Evolutionary conservation across 2,113 vertebrate genomes (phyloP).

Genomic region (Garra rufa): DNA sequence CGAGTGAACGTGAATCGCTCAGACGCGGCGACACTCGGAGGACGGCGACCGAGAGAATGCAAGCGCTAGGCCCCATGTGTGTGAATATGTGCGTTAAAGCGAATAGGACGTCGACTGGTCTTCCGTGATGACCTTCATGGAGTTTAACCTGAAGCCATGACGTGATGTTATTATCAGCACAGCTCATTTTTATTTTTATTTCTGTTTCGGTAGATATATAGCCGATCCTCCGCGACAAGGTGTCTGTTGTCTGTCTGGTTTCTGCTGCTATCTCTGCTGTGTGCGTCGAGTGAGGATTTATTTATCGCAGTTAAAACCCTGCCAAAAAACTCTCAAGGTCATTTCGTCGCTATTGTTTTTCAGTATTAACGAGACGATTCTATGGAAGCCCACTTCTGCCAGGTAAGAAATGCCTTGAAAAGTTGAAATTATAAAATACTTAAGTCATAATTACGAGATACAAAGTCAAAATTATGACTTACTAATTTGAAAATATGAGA

Average conservation of each 20-base stretch:
- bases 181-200: constrained; percentile 29
- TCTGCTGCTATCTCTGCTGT: constrained; percentile 66
- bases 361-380: background rate
- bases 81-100: constrained; percentile 12
- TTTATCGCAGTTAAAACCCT: constrained; percentile 50
- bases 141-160: constrained; percentile 50
- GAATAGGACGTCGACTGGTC: constrained; percentile 3
- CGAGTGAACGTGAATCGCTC: constrained; percentile 65
- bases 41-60: background rate
- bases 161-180: constrained; percentile 47
- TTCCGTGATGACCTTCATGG: constrained; percentile 20
- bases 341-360: background rate
- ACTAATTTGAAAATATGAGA: too few species aligned
- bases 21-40: background rate
- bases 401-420: too few species aligned
- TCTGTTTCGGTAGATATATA: constrained; percentile 56
- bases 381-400: too few species aligned
- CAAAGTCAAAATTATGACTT: too few species aligned
- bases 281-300: constrained; percentile 59
- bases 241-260: constrained; percentile 42
- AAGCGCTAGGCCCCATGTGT: constrained; percentile 44
- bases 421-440: too few species aligned
- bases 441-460: too few species aligned
- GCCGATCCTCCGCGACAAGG: constrained; percentile 51
- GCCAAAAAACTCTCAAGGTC: constrained; percentile 27